Evolutionary conservation across 2,797 vertebrate species (phyloP), one percentile per base, ranked within the genome.

Genomic region (Poecilia velifera): DNA sequence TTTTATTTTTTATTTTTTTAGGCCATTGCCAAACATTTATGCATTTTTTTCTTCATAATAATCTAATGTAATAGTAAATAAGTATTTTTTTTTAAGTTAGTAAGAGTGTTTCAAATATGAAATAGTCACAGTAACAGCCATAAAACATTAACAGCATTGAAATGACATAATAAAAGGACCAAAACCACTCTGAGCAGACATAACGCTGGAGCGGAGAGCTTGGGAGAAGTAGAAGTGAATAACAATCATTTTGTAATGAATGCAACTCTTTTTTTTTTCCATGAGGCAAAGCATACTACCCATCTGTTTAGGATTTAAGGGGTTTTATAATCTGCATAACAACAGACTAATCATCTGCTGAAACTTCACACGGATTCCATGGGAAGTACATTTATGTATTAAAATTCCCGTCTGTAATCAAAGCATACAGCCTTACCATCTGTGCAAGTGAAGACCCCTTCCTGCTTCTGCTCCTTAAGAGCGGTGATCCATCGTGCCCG

Each of bases 401-500:
- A n/a, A 68, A 66, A 47, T 13, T 31, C 13, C 6, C 5, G 3
- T 14, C 2, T 20, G 46, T 55, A 77, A 82, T 85, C 16, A 47
- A 47, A 73, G n/a, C 47, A 12, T 1, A 1, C 6, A 25, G 34
- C 76, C 79, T 88, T 88, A 99, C 98, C 97, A 76, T 96, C 96
- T 90, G 94, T 97, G 51, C 92, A 94, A 6, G 88, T 78, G 47
- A 85, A 73, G 83, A 45, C 82, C 16, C n/a, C 92, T 0, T 53
- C 83, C 73, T 91, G 90, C 25, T 96, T 97, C 39, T 93, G 83
- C 78, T 95, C 94, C 46, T 90, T 94, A 1, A 99, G 94, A 0
- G 97, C 97, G 0, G 94, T 91, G 4, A 98, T 96, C 98, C 98
- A 99, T 0, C 97, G 96, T 0, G 98, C 97, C 0, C 97, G 94